Evolutionary conservation across 2,888 invertebrate species (phyloP).

Genomic region (Tenthredo distinguenda): DNA sequence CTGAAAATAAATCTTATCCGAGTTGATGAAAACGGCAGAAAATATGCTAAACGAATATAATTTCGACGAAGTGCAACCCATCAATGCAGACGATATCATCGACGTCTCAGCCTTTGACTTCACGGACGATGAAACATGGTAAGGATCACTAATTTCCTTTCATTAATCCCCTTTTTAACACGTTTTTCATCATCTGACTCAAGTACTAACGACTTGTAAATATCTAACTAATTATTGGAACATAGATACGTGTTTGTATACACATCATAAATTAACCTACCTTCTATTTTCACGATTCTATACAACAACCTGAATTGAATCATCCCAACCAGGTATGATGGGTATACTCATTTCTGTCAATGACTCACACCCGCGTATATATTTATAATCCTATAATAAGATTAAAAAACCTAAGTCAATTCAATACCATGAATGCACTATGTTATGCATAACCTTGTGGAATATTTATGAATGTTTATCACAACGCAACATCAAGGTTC

Average conservation of each 20-base stretch:
- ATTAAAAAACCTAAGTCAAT: background rate
- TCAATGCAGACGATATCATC: slow-evolving; percentile 64
- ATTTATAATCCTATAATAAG: slow-evolving; percentile 1
- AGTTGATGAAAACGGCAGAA: slow-evolving; percentile 53
- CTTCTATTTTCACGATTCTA: background rate
- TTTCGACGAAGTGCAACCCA: slow-evolving; percentile 54
- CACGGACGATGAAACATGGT: slow-evolving; percentile 66
- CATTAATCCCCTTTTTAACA: background rate
- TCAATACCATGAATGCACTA: background rate
- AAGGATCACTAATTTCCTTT: slow-evolving; percentile 41
- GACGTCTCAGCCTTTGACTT: slow-evolving; percentile 65
- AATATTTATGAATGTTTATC: background rate
- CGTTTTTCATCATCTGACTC: background rate
- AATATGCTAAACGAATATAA: slow-evolving; percentile 53
- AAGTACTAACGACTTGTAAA: background rate
- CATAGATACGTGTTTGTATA: background rate
- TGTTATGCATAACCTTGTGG: slow-evolving; percentile 5
- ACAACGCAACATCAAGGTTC: background rate
- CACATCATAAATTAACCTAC: background rate
- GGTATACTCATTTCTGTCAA: slow-evolving; percentile 22
- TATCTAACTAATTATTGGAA: background rate
- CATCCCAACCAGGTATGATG: slow-evolving; percentile 1
- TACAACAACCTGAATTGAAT: slow-evolving; percentile 12
- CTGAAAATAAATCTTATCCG: slow-evolving; percentile 63
- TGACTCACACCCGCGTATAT: slow-evolving; percentile 36